Base-by-base conservation (phyloP, 2,113 vertebrate genomes). In the Crotalus horridus region DNA sequence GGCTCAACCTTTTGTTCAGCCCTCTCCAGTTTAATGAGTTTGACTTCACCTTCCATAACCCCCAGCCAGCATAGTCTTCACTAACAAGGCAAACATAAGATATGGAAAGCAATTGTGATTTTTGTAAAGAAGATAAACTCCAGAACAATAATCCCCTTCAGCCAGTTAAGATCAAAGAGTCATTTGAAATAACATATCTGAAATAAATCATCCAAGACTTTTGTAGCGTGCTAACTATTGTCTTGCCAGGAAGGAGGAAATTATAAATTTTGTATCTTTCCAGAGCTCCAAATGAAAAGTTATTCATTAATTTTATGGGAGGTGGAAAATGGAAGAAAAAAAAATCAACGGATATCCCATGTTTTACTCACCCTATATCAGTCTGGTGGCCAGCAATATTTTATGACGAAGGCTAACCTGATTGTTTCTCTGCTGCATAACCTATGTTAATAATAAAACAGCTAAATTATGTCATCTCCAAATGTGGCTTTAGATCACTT, bases 211-310 rank as follows among this genome's bases (percentile, higher is more conserved):
- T 92, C 95, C 95, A 96, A 0, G 6, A 94, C 91, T 61, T 93
- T 93, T 88, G 43, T 48, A 90, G 95, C 88, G 94, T 92, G 96
- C 95, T 93, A 93, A 8, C 94, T n/a, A 96, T 96, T 96, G 96
- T 96, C 90, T 92, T 95, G 61, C 53, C 95, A 96, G 96, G 95
- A 96, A 97, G 92, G 85, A 97, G 96, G 96, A 97, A 97, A 97
- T 96, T 96, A 96, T 96, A 93, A 95, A 95, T 96, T 95, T 3
- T 96, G 94, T 96, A 89, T 94, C 94, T 95, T 95, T 95, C 95
- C 94, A 94, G 92, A 93, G 93, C 95, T 96, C 96, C 95, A 97
- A 96, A 96, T 94, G 91, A 96, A 1, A 93, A 95, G 96, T 96
- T 96, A 95, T 96, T 93, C 95, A 92, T 91, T 91, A 93, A 92